A percentile compares a stretch with the other conserved stretches of the same genome.
phyloP scores from a whole-genome alignment of 2,888 invertebrate species.

The Limulus polyphemus region DNA sequence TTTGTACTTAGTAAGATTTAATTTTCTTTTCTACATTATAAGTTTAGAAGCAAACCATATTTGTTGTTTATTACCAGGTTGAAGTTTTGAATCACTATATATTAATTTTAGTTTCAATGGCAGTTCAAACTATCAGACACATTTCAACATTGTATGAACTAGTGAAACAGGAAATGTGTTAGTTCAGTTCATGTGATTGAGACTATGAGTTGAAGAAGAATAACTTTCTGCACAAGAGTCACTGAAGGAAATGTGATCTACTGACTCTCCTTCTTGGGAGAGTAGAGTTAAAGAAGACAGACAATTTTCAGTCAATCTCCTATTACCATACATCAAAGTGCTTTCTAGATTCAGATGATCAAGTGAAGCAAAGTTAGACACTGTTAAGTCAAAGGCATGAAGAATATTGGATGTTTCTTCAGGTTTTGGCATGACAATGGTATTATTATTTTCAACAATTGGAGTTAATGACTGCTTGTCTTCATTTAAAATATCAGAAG shows the following conservation, averaged over 20 bases:
- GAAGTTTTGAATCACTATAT: too few relatives aligned
- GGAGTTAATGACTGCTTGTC: neutral
- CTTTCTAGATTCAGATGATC: neutral
- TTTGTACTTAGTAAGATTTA: too few relatives aligned
- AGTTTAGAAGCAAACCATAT: too few relatives aligned
- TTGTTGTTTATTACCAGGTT: too few relatives aligned
- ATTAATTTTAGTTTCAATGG: too few relatives aligned
- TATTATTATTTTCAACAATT: too few relatives aligned
- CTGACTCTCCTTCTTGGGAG: constrained; percentile 17
- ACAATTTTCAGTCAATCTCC: neutral
- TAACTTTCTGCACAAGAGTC: constrained; percentile 23
- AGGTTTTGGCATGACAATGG: neutral
- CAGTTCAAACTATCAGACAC: too few relatives aligned
- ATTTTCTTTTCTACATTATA: too few relatives aligned
- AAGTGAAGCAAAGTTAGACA: too few relatives aligned
- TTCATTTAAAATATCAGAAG: constrained; percentile 3
- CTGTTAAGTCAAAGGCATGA: neutral
- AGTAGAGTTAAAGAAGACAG: constrained; percentile 15
- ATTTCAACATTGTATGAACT: too few relatives aligned
- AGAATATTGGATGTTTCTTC: neutral
- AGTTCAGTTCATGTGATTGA: constrained; percentile 1
- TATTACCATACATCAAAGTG: neutral
- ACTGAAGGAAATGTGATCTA: constrained; percentile 20
- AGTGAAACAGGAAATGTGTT: too few relatives aligned
- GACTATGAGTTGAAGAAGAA: constrained; percentile 20